phyloP scores from a whole-genome alignment of 1,140 invertebrate genomes.

The Notospermus geniculatus region DNA sequence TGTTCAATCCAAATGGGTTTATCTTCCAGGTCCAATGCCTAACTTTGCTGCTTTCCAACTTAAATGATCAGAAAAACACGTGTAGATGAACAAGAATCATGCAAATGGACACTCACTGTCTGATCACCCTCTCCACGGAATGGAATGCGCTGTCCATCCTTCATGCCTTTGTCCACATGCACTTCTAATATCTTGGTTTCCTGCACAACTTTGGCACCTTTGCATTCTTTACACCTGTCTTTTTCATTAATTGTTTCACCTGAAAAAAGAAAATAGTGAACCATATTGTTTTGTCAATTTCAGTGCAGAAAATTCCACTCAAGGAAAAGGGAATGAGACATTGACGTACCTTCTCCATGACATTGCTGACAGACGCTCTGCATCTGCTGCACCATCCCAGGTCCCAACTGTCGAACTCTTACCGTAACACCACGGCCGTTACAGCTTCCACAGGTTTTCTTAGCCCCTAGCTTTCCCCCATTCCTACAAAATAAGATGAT shows the following conservation, averaged over 20 bases:
- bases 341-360: constrained; percentile 78
- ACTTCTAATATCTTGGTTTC: constrained; percentile 97
- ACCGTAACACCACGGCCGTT: constrained; percentile 87
- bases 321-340: too few relatives aligned
- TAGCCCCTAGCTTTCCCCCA: constrained; percentile 85
- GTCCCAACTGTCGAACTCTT: constrained; percentile 86
- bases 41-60: too few relatives aligned
- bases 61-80: too few relatives aligned
- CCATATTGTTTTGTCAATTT: neutral
- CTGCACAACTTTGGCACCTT: constrained; percentile 85
- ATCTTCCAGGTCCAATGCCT: too few relatives aligned
- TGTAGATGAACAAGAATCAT: neutral
- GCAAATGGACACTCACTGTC: constrained; percentile 50
- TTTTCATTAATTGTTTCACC: constrained; percentile 71
- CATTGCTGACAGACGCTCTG: constrained; percentile 89
- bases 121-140: constrained; percentile 97
- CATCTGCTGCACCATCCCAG: constrained; percentile 96
- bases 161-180: constrained; percentile 97
- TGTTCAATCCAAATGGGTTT: too few relatives aligned
- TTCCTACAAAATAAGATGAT: constrained; percentile 35
- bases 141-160: constrained; percentile 92
- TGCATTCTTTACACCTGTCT: constrained; percentile 80
- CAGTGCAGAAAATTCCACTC: neutral
- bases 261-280: constrained; percentile 24
- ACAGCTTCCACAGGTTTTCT: constrained; percentile 82